Evolutionary conservation across 1,140 invertebrate genomes (phyloP), one percentile per base, ranked within the genome.

Genomic region (Drosophila aff.): DNA sequence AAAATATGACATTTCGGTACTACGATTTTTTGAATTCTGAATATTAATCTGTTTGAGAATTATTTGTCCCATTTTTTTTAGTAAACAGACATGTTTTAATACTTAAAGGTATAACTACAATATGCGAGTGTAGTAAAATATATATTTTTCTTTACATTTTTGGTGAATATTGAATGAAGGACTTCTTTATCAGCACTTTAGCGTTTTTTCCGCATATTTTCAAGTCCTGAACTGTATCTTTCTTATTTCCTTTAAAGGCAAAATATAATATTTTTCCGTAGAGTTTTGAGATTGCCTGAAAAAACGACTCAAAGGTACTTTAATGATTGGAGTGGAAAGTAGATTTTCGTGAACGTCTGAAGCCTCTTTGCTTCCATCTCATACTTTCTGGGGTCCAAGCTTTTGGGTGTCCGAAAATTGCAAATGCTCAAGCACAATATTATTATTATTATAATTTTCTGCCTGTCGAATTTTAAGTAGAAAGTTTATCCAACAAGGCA

Each of bases 361-460:
- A 52, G 21, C 46, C 10, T 50, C 4, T 49, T 50, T 44, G 33
- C 55, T 38, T 61, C 55, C 41, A 18, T 38, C 50, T 52, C n/a
- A 18, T 26, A 43, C 38, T 58, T 36, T 26, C 49, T 13, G 31
- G 11, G 31, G 28, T 44, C 43, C 13, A 38, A 26, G 13, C 43
- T 36, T n/a, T 49, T 28, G 23, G 38, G 38, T 26, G 53, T 38
- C 9, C 21, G 13, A 16, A 40, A 58, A 28, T 16, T 18, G 41
- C 36, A 47, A 49, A 65, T 66, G 74, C 76, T 41, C 57, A 33
- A 79, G 66, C 55, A 79, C 76, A 79, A 72, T 79, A 79, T 79
- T 79, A 79, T 79, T 79, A 79, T 78, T 72, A 60, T 82, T 82
- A 73, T 50, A n/a, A 31, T 76, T 72, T 82, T 78, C 41, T 58